Base-by-base conservation (phyloP, 92 coral and sea anemone genomes). In the Heteractis magnifica region DNA sequence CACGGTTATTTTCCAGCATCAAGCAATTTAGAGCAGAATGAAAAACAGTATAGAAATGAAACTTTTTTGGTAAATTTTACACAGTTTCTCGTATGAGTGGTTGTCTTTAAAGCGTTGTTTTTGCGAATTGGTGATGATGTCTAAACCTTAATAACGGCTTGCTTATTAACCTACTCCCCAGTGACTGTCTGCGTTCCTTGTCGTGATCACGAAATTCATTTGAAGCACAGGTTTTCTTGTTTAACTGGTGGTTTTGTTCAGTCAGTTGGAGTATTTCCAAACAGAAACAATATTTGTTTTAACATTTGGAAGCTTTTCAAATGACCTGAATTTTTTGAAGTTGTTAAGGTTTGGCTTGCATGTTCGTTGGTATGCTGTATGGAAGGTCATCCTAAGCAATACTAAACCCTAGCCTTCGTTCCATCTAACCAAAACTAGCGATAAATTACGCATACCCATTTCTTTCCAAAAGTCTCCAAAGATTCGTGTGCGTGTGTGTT, bases 211-310 rank as follows among this genome's bases (percentile, higher is more conserved):
- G 73, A 68, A 68, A 26, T 26, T 26, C 26, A 20, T 68, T 19
- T 6, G 41, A 68, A 68, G 8, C 41, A 20, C 14, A 68, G 49
- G 71, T 65, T 18, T 65, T 60, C 19, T 65, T 58, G 13, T 12
- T 15, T 58, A 15, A 20, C 23, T 6, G 71, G 73, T 48, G 44
- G 73, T 15, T 19, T n/a, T 21, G 15, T 10, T 9, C 9, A 68
- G 8, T 68, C 73, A 68, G 23, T 68, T 26, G 73, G 73, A 68
- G 15, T 26, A 68, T 68, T 68, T 68, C 73, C 73, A 68, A 68
- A 68, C 73, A 64, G 41, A 26, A 68, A 10, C 7, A 62, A 68
- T 13, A 68, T 68, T 11, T 0, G 15, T 8, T 34, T 68, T 20
- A 68, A 68, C 73, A 68, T 8, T 68, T 68, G 73, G 73, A 68